Evolutionary conservation across 1,140 invertebrate species (phyloP).

Genomic region (Anastrepha obliqua): DNA sequence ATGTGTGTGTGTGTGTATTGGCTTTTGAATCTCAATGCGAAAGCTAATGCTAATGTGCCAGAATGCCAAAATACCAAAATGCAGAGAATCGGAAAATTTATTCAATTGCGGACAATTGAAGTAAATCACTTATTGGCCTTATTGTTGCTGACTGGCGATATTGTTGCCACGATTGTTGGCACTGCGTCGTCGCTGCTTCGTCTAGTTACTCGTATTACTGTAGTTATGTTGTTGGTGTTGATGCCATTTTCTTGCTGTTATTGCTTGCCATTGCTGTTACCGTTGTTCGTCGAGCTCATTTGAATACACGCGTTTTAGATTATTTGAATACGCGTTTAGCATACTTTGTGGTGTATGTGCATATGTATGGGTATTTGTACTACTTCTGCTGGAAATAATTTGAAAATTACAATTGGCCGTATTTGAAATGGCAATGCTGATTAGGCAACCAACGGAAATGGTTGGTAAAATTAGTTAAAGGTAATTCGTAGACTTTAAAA

Average conservation of each 20-base stretch:
- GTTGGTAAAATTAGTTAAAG: no score
- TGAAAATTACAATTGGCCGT: background rate
- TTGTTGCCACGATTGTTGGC: background rate
- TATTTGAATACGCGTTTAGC: constrained; percentile 26
- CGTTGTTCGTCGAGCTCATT: constrained; percentile 10
- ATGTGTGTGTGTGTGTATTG: no score
- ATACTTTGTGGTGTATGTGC: background rate
- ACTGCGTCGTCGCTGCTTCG: background rate
- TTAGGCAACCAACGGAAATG: background rate
- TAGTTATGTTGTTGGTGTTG: constrained; percentile 16
- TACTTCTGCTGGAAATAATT: constrained; percentile 41
- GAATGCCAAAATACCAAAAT: background rate
- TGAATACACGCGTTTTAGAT: constrained; percentile 49
- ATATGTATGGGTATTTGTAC: background rate
- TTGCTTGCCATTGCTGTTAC: constrained; percentile 31
- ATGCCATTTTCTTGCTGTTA: constrained; percentile 41
- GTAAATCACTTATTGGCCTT: constrained; percentile 71
- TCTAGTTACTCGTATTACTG: background rate
- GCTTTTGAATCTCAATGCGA: constrained; percentile 31
- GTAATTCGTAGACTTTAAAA: no score
- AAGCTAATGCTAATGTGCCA: constrained; percentile 53
- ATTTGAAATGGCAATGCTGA: background rate
- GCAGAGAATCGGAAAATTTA: constrained; percentile 71
- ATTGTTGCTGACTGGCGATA: constrained; percentile 43
- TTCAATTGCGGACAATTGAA: constrained; percentile 73